Percentiles rank a stretch among this genome's conserved stretches.
These are phyloP conservation scores for Microtus ochrogaster DNA, from an alignment of 2,113 vertebrate genomes.

Conservation along the genomic window DNA sequence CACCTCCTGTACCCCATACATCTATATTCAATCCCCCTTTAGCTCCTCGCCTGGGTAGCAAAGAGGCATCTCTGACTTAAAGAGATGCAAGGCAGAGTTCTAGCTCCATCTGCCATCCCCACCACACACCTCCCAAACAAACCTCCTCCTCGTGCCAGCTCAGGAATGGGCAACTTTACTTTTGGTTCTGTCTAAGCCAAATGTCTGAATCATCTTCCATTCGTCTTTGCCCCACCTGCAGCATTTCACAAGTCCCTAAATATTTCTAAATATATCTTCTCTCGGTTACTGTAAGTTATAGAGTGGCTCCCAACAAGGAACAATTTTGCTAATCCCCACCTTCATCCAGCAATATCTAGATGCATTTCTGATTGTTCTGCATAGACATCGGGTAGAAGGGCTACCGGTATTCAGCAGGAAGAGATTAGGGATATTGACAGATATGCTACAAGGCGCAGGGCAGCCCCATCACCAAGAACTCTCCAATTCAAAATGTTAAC, in stretches of 20 bases:
- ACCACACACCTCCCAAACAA: not conserved
- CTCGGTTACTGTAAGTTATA: not conserved
- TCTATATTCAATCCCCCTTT: not conserved
- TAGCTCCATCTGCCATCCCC: not conserved
- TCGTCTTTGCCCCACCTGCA: not conserved
- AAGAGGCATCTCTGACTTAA: not conserved
- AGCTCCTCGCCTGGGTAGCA: not conserved
- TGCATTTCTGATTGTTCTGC: not conserved
- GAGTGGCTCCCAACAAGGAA: not conserved
- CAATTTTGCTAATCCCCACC: not conserved
- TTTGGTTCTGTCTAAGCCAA: not conserved
- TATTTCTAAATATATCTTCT: not conserved
- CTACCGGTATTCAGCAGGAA: not conserved
- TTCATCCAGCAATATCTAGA: not conserved
- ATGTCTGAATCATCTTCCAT: not conserved
- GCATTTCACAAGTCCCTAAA: not conserved
- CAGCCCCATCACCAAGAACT: not conserved
- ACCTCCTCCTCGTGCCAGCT: not conserved
- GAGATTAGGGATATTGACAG: not conserved
- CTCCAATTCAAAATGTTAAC: not conserved
- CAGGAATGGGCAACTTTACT: not conserved
- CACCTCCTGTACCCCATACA: too few species aligned
- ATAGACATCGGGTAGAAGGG: too few species aligned
- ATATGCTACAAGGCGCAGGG: not conserved
- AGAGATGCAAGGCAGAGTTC: not conserved